Evolutionary conservation across 1,140 invertebrate genomes (phyloP).

Genomic region (Lepeophtheirus salmonis): DNA sequence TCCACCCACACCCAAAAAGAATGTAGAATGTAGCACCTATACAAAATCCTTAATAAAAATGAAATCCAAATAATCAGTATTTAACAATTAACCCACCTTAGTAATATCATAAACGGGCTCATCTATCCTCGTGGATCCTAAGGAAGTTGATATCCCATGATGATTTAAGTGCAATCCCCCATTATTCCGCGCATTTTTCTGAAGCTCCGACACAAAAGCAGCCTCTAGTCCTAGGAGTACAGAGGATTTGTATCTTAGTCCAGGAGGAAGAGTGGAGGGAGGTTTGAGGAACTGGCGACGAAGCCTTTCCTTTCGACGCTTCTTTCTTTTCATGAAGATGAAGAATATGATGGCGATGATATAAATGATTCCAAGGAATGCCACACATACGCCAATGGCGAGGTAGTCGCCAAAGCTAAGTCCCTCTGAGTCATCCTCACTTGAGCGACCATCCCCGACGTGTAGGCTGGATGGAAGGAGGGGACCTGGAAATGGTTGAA

Average conservation of each 20-base stretch:
- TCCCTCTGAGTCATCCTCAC: constrained; percentile 27
- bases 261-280: neutral
- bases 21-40: too few species aligned
- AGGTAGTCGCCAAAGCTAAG: constrained; percentile 42
- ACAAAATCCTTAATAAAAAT: too few species aligned
- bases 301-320: neutral
- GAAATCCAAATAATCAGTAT: too few species aligned
- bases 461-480: neutral
- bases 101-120: neutral
- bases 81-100: too few species aligned
- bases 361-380: constrained; percentile 57
- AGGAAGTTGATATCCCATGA: neutral
- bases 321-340: neutral
- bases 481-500: neutral
- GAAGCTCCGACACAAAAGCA: neutral
- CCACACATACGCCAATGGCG: constrained; percentile 54
- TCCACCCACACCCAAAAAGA: too few species aligned
- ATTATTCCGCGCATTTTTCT: neutral
- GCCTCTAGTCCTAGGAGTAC: neutral
- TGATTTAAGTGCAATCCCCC: neutral
- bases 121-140: neutral
- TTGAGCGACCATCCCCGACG: neutral
- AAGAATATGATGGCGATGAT: constrained; percentile 43
- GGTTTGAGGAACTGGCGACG: neutral
- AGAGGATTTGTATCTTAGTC: neutral